Conservation (phyloP, 2,888 invertebrate genomes). For the Zootermopsis nevadensis region DNA sequence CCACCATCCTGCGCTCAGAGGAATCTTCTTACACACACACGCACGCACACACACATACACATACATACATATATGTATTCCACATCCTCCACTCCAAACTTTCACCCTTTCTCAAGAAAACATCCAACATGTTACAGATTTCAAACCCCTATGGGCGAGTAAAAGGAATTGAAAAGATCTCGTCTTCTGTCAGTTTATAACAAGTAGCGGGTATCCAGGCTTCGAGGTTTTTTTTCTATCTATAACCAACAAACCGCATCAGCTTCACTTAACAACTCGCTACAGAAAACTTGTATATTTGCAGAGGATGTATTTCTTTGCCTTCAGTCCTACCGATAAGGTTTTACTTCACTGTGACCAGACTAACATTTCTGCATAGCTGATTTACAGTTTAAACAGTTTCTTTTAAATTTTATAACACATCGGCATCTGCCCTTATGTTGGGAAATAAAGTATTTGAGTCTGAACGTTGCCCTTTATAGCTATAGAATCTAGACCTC, state of each 20-base stretch:
- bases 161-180: slow-evolving; percentile 41
- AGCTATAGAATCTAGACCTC: too few species aligned
- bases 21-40: slow-evolving; percentile 5
- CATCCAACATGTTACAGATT: slow-evolving; percentile 26
- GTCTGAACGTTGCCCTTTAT: too few species aligned
- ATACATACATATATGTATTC: not conserved
- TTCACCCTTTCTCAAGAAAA: slow-evolving; percentile 3
- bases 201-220: slow-evolving; percentile 14
- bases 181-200: slow-evolving; percentile 33
- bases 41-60: too few species aligned
- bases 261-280: not conserved
- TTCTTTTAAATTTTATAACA: too few species aligned
- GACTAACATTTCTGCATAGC: too few species aligned
- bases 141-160: slow-evolving; percentile 26
- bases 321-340: too few species aligned
- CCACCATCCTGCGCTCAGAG: not conserved
- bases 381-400: too few species aligned
- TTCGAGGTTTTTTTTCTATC: not conserved
- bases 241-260: not conserved
- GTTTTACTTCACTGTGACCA: too few species aligned
- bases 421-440: too few species aligned
- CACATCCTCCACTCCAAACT: not conserved
- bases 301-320: too few species aligned
- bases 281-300: too few species aligned
- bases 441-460: too few species aligned